Evolutionary conservation across 2,113 vertebrate species (phyloP).

Genomic region (Gracilinanus agilis): DNA sequence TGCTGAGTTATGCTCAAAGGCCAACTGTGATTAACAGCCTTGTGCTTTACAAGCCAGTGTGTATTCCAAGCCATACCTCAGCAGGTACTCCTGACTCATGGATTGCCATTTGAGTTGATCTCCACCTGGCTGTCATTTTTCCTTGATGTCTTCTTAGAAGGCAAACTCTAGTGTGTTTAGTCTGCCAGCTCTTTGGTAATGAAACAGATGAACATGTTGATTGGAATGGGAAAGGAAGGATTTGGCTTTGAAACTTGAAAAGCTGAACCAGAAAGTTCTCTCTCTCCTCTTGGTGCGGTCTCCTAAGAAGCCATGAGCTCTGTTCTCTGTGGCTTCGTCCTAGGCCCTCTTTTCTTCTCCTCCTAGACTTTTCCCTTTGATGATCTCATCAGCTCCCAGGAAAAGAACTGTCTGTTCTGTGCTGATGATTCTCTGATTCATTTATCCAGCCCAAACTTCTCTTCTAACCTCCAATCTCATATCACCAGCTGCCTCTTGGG

Average conservation of each 20-base stretch:
- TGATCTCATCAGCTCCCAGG: not conserved
- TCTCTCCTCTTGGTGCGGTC: not conserved
- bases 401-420: not conserved
- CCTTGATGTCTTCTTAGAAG: conserved; percentile 33
- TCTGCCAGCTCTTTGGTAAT: conserved; percentile 29
- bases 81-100: conserved; percentile 10
- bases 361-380: not conserved
- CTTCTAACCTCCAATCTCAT: not conserved
- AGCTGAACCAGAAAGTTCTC: conserved; percentile 32
- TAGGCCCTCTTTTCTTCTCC: not conserved
- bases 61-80: not conserved
- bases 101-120: conserved; percentile 7
- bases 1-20: conserved; percentile 14
- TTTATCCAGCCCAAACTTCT: not conserved
- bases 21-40: conserved; percentile 8
- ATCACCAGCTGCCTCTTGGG: not conserved
- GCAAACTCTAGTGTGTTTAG: not conserved
- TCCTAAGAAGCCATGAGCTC: not conserved
- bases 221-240: conserved; percentile 33
- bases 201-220: conserved; percentile 30
- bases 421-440: not conserved
- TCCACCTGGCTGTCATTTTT: conserved; percentile 13
- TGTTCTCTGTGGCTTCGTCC: not conserved
- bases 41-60: conserved; percentile 35
- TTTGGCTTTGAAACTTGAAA: conserved; percentile 49